A percentile compares a stretch with the other conserved stretches of the same genome.
Conservation (phyloP, 1,140 invertebrate species). For the Penaeus indicus region DNA sequence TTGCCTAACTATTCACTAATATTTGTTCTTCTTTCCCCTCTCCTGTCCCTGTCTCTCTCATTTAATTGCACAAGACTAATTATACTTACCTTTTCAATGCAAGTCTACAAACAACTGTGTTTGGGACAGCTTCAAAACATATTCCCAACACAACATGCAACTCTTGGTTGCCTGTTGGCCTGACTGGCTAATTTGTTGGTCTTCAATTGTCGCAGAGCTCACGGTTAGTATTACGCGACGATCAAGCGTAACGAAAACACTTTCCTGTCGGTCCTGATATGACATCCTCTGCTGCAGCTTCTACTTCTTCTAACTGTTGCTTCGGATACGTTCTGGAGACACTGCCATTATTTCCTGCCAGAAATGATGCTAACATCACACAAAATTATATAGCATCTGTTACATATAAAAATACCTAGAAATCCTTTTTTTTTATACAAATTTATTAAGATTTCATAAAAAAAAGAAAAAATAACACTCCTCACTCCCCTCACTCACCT, state of each 20-base stretch:
- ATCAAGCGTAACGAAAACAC: slow-evolving; percentile 83
- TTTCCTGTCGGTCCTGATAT: slow-evolving; percentile 80
- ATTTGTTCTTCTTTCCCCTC: slow-evolving; percentile 9
- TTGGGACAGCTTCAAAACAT: slow-evolving; percentile 79
- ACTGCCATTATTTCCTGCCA: slow-evolving; percentile 65
- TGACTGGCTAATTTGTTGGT: slow-evolving; percentile 69
- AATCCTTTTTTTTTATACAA: no score
- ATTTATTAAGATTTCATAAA: no score
- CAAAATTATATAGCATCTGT: no score
- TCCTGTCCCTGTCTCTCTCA: neutral
- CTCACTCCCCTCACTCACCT: no score
- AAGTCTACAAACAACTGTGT: slow-evolving; percentile 74
- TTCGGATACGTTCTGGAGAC: slow-evolving; percentile 66
- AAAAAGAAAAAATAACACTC: no score
- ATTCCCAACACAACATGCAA: slow-evolving; percentile 84
- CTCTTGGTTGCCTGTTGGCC: slow-evolving; percentile 69
- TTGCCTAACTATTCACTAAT: slow-evolving; percentile 34
- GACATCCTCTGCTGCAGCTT: slow-evolving; percentile 77
- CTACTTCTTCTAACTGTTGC: slow-evolving; percentile 74
- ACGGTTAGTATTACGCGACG: slow-evolving; percentile 82
- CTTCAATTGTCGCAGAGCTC: slow-evolving; percentile 79
- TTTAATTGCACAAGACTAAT: neutral
- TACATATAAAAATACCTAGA: no score
- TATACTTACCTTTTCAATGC: slow-evolving; percentile 78
- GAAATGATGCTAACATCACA: slow-evolving; percentile 65